These are phyloP conservation scores for Furcula furcula DNA, from an alignment of 2,888 invertebrate species.

Conservation along the genomic window DNA sequence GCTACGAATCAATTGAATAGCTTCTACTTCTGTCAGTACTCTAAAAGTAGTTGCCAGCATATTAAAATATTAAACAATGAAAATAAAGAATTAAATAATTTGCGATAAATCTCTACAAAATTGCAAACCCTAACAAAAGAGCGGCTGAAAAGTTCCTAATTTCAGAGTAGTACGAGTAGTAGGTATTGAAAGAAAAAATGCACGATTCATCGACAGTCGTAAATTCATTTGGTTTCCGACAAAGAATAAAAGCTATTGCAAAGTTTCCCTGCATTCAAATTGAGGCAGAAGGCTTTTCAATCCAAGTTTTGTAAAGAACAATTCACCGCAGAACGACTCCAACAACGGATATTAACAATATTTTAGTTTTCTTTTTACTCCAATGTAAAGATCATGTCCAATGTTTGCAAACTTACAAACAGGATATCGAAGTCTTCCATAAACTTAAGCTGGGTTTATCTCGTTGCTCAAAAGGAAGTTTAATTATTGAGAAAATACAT, in stretches of 20 bases:
- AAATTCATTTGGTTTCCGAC: constrained; percentile 68
- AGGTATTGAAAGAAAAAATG: constrained; percentile 38
- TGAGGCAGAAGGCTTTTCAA: constrained; percentile 67
- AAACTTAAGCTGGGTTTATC: too few species aligned
- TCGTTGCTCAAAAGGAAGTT: too few species aligned
- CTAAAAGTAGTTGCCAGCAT: too few species aligned
- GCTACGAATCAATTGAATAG: too few species aligned
- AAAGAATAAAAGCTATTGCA: constrained; percentile 69
- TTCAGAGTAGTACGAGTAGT: constrained; percentile 19
- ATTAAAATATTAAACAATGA: too few species aligned
- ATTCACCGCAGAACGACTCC: constrained; percentile 45
- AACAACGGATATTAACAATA: constrained; percentile 42
- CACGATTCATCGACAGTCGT: constrained; percentile 58
- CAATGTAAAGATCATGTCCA: constrained; percentile 7
- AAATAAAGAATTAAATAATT: too few species aligned
- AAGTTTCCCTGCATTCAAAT: constrained; percentile 73
- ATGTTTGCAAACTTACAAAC: neutral
- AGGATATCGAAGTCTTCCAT: too few species aligned
- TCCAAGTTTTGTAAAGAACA: constrained; percentile 68
- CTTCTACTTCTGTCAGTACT: too few species aligned
- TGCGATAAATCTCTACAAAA: too few species aligned
- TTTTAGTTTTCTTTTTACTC: constrained; percentile 31
- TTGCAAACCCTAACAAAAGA: too few species aligned
- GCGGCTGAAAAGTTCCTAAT: constrained; percentile 30
- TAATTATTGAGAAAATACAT: too few species aligned